phyloP scores from a whole-genome alignment of 2,888 invertebrate genomes.

The Melanostoma mellinum region DNA sequence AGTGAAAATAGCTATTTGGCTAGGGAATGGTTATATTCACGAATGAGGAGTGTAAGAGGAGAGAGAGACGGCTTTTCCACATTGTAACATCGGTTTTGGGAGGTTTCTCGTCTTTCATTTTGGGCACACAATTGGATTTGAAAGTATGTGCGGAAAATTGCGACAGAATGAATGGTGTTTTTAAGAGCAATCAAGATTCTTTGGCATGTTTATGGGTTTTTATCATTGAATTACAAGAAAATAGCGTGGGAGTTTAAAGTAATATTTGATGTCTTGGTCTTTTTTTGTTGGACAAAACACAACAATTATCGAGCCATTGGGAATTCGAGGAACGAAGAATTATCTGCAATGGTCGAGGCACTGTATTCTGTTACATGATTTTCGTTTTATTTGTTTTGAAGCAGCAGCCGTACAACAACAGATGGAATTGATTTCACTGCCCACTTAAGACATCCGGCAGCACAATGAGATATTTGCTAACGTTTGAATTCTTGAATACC shows the following conservation, averaged over 20 bases:
- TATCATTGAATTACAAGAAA: neutral
- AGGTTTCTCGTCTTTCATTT: slow-evolving; percentile 19
- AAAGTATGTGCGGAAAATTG: slow-evolving; percentile 41
- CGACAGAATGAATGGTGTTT: slow-evolving; percentile 46
- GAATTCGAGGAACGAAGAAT: no score
- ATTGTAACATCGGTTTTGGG: slow-evolving; percentile 27
- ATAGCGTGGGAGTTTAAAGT: slow-evolving; percentile 14
- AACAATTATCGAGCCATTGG: no score
- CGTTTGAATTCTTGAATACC: no score
- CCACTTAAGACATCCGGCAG: no score
- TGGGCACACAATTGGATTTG: slow-evolving; percentile 24
- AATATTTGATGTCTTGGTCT: slow-evolving; percentile 21
- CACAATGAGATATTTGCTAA: no score
- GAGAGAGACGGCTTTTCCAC: slow-evolving; percentile 22
- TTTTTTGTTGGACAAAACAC: neutral
- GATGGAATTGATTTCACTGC: no score
- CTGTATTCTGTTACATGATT: no score
- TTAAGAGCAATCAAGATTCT: slow-evolving; percentile 36
- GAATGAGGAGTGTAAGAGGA: slow-evolving; percentile 8
- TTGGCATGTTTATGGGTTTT: slow-evolving; percentile 42
- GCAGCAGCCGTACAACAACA: no score
- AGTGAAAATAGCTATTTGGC: slow-evolving; percentile 10
- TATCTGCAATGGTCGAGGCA: no score
- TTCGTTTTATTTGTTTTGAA: no score
- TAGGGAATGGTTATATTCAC: slow-evolving; percentile 11